A percentile compares a stretch with the other conserved stretches of the same genome.
Conservation (phyloP, 2,797 vertebrate genomes). For the Gymnothorax reevesii region DNA sequence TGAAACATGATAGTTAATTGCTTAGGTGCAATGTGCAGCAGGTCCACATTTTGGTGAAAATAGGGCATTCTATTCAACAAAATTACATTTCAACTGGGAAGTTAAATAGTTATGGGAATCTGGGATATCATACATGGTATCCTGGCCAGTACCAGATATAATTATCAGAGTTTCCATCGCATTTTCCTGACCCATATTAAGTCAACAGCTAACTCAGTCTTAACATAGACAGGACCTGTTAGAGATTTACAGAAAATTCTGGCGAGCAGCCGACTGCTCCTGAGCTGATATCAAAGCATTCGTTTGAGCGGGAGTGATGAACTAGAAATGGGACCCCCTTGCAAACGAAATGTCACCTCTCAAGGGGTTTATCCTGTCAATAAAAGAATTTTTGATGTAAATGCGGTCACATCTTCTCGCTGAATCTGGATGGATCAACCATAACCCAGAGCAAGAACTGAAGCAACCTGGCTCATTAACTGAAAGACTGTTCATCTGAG, state of each 20-base stretch:
- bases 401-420: not conserved
- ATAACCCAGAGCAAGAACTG: not conserved
- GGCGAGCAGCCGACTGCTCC: not conserved
- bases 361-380: too few relatives aligned
- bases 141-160: not conserved
- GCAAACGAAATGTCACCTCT: too few relatives aligned
- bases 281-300: not conserved
- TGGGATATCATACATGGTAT: not conserved
- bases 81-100: slow-evolving; percentile 2
- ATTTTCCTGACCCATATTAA: not conserved
- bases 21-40: not conserved
- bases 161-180: not conserved
- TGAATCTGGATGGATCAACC: not conserved
- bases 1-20: slow-evolving; percentile 17
- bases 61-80: not conserved
- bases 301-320: not conserved
- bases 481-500: not conserved
- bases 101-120: slow-evolving; percentile 9
- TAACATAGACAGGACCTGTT: not conserved
- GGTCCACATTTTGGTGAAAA: not conserved
- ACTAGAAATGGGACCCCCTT: not conserved
- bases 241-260: not conserved
- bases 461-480: not conserved
- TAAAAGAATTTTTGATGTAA: not conserved
- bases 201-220: not conserved